Base-by-base conservation (phyloP, 2,888 invertebrate species). In the Acrobasis suavella region DNA sequence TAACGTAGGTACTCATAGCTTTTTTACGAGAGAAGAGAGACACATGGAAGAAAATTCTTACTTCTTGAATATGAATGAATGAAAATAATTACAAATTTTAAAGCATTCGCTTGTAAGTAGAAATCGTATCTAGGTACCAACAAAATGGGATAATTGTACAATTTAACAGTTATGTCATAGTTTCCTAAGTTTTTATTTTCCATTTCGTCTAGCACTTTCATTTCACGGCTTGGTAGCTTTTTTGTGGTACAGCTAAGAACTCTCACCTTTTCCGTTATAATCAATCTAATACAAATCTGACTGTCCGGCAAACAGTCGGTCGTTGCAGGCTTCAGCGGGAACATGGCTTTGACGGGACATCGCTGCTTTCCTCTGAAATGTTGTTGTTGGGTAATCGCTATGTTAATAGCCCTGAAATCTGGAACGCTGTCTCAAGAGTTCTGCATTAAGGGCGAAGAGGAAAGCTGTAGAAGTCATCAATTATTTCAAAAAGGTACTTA, bases 151-250 rank as follows among this genome's bases (percentile, higher is more conserved):
- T 6, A 14, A n/a, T 50, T 15, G 37, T 7, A 38, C 7, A 16
- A 16, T 16, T 50, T 3, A 38, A 60, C 63, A 60, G 60, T 64
- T 65, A 62, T 37, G 68, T 69, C 69, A 74, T 76, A 71, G 73
- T 74, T 68, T 72, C 65, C 67, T 56, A 69, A 73, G 67, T 77
- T 76, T 74, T 76, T 74, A 76, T 75, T 76, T 74, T 70, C 70
- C 70, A 69, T 69, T 66, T 69, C 63, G 70, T 65, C 67, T 66
- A 73, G 70, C 76, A 78, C 88, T 87, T 88, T 89, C 86, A 87
- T 88, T 87, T 87, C 80, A 87, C 86, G 86, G 77, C 79, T 67
- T 65, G 76, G 76, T 81, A 72, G 75, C 70, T 81, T 81, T 80
- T 80, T 82, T 80, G 49, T 75, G 72, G 75, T 80, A 80, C 76